These are phyloP conservation scores for Synanthedon tipuliformis DNA, from an alignment of 2,888 invertebrate species.

Conservation along the genomic window DNA sequence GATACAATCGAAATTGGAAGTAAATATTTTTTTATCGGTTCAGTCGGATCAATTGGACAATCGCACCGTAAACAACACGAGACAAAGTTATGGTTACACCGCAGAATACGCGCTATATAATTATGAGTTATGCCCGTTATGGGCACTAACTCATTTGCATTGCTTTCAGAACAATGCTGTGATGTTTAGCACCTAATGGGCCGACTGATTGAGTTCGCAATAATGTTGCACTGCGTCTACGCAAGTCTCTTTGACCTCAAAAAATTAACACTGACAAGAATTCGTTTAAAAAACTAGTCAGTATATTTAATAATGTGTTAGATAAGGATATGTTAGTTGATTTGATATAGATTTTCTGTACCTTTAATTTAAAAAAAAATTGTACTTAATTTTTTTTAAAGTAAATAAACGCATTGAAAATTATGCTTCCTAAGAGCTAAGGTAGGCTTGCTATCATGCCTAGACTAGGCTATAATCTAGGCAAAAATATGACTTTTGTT, in stretches of 20 bases:
- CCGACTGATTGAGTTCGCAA: conserved; percentile 8
- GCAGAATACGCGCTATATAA: conserved; percentile 49
- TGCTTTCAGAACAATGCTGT: conserved; percentile 49
- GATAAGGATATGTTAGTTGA: no score
- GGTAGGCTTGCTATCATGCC: no score
- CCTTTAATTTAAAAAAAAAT: no score
- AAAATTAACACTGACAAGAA: neutral
- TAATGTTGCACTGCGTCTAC: conserved; percentile 2
- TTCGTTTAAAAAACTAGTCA: conserved; percentile 1
- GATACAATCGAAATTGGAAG: no score
- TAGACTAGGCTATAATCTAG: no score
- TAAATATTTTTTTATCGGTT: no score
- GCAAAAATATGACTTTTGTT: no score
- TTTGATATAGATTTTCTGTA: no score
- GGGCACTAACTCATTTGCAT: conserved; percentile 46
- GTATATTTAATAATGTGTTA: no score
- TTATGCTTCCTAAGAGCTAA: no score
- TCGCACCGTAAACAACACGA: conserved; percentile 1
- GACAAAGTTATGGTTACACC: conserved; percentile 44
- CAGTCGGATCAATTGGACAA: neutral
- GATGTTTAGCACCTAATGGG: conserved; percentile 47
- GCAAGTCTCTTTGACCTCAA: neutral
- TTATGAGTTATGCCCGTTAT: conserved; percentile 57
- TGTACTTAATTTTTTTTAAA: no score
- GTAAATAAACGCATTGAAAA: no score